phyloP scores from a whole-genome alignment of 1,140 invertebrate genomes.

The Macrobrachium rosenbergii region DNA sequence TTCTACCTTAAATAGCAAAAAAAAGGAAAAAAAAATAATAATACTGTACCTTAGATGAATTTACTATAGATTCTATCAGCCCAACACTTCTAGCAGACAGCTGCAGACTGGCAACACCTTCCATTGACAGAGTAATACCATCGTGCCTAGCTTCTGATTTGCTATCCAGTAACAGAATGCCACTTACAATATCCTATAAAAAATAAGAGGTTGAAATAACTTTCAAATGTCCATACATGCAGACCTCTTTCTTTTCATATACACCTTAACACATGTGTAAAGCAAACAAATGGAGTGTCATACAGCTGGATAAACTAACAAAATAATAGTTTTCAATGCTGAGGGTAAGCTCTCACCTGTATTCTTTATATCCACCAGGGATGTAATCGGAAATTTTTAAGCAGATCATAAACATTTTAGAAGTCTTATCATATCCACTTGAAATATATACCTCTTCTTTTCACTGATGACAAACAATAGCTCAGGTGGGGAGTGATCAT shows the following conservation, averaged over 20 bases:
- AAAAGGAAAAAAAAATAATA: conserved; percentile 22
- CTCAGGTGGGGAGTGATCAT: too few species aligned
- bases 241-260: not conserved
- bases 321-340: too few species aligned
- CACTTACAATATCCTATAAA: conserved; percentile 46
- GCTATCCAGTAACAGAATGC: conserved; percentile 45
- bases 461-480: too few species aligned
- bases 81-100: conserved; percentile 94
- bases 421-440: too few species aligned
- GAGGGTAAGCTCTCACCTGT: too few species aligned
- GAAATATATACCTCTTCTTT: too few species aligned
- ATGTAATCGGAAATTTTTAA: too few species aligned
- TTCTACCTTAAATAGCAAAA: conserved; percentile 63
- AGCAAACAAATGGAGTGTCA: too few species aligned
- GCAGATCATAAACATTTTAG: too few species aligned
- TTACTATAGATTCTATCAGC: conserved; percentile 94
- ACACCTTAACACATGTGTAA: not conserved
- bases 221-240: too few species aligned
- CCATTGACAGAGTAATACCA: conserved; percentile 87
- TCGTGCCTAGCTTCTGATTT: conserved; percentile 90
- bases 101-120: conserved; percentile 91
- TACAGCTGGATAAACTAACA: too few species aligned
- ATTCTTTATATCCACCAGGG: too few species aligned
- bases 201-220: not conserved
- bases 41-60: conserved; percentile 79